phyloP scores from a whole-genome alignment of 2,797 vertebrate species.

The Moxostoma hubbsi region DNA sequence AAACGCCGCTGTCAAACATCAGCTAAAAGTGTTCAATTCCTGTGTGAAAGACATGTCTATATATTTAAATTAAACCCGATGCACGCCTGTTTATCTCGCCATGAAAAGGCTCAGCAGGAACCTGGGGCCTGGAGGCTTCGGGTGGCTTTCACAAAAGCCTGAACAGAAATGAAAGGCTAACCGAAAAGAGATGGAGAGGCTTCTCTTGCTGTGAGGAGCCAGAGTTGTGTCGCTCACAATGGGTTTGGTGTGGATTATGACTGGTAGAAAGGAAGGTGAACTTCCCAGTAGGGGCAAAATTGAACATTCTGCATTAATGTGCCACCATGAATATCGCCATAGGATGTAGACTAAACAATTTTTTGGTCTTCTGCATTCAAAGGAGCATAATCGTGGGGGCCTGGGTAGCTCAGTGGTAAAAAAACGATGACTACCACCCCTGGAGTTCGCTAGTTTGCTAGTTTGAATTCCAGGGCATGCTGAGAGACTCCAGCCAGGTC shows the following conservation, averaged over 20 bases:
- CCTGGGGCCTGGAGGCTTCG: conserved; percentile 26
- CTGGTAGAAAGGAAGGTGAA: conserved; percentile 9
- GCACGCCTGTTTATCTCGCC: conserved; percentile 45
- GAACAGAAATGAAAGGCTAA: conserved; percentile 23
- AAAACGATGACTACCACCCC: no score
- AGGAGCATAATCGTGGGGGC: no score
- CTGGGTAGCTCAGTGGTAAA: no score
- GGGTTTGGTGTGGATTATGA: conserved; percentile 17
- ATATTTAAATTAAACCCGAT: conserved; percentile 46
- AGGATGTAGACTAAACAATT: no score
- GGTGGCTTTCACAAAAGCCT: conserved; percentile 53
- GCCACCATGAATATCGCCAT: no score
- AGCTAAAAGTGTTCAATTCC: conserved; percentile 51
- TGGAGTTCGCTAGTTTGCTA: no score
- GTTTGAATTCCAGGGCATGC: no score
- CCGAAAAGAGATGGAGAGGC: conserved; percentile 13
- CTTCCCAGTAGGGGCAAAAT: conserved; percentile 3
- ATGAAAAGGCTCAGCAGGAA: conserved; percentile 48
- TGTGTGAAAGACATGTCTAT: conserved; percentile 23
- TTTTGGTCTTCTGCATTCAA: no score
- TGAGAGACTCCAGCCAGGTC: no score
- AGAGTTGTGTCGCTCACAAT: background rate
- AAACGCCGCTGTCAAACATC: conserved; percentile 39
- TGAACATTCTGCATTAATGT: conserved; percentile 3
- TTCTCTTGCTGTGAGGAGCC: background rate